Conservation (phyloP, 2,797 vertebrate species). For the Neosalanx taihuensis region DNA sequence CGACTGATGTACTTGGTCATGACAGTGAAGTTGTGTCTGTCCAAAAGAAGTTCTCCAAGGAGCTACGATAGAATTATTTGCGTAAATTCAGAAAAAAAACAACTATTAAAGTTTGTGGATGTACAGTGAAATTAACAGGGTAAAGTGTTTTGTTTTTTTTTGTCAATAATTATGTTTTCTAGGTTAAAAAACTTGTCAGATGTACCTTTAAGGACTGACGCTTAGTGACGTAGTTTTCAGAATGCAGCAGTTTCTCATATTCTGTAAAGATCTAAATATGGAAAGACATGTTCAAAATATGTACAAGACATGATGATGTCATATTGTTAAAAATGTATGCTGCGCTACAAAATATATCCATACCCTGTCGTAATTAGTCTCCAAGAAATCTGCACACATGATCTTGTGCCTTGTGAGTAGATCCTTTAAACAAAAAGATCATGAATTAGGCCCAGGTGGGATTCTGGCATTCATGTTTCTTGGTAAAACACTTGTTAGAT, state of each 20-base stretch:
- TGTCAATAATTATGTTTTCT: not conserved
- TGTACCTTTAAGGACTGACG: conserved; percentile 81
- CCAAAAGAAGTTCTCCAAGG: conserved; percentile 79
- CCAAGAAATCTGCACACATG: conserved; percentile 81
- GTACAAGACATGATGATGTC: conserved; percentile 5
- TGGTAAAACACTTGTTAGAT: not conserved
- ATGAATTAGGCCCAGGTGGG: not conserved
- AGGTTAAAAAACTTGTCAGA: conserved; percentile 6
- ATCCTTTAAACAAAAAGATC: conserved; percentile 63
- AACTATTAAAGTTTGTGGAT: not conserved
- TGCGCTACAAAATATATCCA: conserved; percentile 30
- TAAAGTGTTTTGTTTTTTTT: not conserved
- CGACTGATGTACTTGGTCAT: conserved; percentile 84
- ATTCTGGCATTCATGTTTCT: not conserved
- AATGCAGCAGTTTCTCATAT: conserved; percentile 82
- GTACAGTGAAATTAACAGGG: not conserved
- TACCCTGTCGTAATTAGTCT: conserved; percentile 79
- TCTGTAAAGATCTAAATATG: conserved; percentile 75
- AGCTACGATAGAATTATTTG: conserved; percentile 58
- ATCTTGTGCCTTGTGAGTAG: conserved; percentile 82
- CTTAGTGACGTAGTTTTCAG: conserved; percentile 83
- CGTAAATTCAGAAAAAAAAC: not conserved
- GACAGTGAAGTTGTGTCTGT: conserved; percentile 82
- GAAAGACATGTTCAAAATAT: not conserved
- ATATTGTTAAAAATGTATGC: not conserved